Conservation (phyloP, 2,888 invertebrate genomes). For the Machimus atricapillus region DNA sequence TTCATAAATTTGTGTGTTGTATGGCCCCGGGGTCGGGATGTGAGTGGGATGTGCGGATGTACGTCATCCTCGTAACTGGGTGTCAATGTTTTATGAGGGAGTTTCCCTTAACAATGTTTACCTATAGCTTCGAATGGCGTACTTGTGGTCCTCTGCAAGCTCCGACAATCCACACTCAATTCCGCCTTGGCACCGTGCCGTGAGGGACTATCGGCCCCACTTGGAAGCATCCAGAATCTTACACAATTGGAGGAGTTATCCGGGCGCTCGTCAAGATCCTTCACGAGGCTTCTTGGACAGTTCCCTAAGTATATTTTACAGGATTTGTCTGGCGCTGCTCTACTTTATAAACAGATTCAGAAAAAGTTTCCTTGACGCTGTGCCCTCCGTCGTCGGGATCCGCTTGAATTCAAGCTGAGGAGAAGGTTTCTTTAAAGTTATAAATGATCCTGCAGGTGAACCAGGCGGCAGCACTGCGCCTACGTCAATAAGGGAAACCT, state of each 20-base stretch:
- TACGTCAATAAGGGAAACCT: background rate
- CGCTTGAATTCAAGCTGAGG: background rate
- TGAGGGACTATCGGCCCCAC: conserved; percentile 1
- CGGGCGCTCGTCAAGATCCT: background rate
- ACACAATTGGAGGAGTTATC: conserved; percentile 29
- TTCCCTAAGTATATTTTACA: background rate
- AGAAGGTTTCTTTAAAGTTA: conserved; percentile 9
- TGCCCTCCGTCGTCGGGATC: background rate
- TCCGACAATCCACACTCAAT: background rate
- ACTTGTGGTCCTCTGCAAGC: conserved; percentile 14
- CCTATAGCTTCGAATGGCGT: conserved; percentile 21
- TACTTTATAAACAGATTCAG: conserved; percentile 17
- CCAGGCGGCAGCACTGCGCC: background rate
- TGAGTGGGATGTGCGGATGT: background rate
- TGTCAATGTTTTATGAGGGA: conserved; percentile 37
- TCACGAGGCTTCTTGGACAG: conserved; percentile 8
- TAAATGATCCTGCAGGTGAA: conserved; percentile 5
- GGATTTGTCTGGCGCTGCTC: background rate
- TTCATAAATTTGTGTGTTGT: conserved; percentile 15
- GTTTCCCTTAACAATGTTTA: conserved; percentile 30
- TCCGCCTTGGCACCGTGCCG: conserved; percentile 19
- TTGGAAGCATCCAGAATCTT: background rate
- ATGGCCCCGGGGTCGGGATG: background rate
- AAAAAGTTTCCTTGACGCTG: background rate
- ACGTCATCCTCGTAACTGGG: background rate